A percentile compares a stretch with the other conserved stretches of the same genome.
Evolutionary conservation across 2,888 invertebrate genomes (phyloP).

Genomic region (Aleiodes alternator): DNA sequence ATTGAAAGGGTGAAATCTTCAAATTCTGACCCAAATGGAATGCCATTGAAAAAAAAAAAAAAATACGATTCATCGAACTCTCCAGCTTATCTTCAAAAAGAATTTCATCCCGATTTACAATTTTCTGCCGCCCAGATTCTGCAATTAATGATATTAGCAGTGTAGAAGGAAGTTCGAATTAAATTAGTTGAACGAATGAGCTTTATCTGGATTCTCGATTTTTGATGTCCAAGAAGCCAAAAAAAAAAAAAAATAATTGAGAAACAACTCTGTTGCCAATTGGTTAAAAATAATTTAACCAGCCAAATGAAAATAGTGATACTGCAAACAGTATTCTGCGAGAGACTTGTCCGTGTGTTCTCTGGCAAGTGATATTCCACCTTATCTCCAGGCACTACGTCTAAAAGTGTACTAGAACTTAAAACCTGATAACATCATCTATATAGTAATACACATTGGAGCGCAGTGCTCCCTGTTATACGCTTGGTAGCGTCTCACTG

Average conservation of each 20-base stretch:
- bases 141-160: no score
- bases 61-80: slow-evolving; percentile 36
- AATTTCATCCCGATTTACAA: not conserved
- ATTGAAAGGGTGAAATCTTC: no score
- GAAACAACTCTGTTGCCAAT: slow-evolving; percentile 4
- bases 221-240: not conserved
- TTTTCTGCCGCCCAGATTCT: not conserved
- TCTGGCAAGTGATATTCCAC: slow-evolving; percentile 16
- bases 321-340: not conserved
- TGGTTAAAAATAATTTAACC: slow-evolving; percentile 12
- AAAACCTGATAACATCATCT: slow-evolving; percentile 42
- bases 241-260: slow-evolving; percentile 3
- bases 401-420: slow-evolving; percentile 41
- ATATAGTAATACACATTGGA: slow-evolving; percentile 38
- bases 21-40: no score
- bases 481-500: slow-evolving; percentile 54
- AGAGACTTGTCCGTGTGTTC: not conserved
- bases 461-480: slow-evolving; percentile 59
- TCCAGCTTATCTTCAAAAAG: not conserved
- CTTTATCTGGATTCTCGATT: not conserved
- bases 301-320: slow-evolving; percentile 2
- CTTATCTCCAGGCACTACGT: slow-evolving; percentile 24
- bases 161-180: no score
- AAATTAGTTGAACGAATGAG: not conserved
- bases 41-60: no score